Evolutionary conservation across 2,888 invertebrate species (phyloP).

Genomic region (Drosophila histrio): DNA sequence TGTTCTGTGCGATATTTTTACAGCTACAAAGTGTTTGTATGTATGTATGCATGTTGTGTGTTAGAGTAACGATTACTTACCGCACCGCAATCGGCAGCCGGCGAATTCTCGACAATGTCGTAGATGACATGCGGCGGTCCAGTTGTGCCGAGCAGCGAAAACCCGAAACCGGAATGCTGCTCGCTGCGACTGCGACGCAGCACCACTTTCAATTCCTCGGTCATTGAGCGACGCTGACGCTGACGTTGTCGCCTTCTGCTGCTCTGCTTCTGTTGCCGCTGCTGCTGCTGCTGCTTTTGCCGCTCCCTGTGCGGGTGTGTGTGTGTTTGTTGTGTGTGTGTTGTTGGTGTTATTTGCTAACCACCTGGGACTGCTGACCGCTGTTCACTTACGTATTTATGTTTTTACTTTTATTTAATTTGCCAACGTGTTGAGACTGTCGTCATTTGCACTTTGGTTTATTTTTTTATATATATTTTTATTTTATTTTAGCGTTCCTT

Average conservation of each 20-base stretch:
- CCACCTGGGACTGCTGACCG: constrained; percentile 59
- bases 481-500: constrained; percentile 31
- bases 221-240: constrained; percentile 82
- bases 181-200: constrained; percentile 94
- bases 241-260: constrained; percentile 39
- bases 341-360: constrained; percentile 39
- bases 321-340: constrained; percentile 21
- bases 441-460: constrained; percentile 61
- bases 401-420: constrained; percentile 49
- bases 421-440: constrained; percentile 48
- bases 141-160: constrained; percentile 95
- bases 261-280: constrained; percentile 9
- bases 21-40: constrained; percentile 12
- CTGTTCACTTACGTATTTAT: constrained; percentile 44
- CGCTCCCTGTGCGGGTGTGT: constrained; percentile 53
- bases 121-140: constrained; percentile 97
- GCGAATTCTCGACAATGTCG: constrained; percentile 96
- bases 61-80: constrained; percentile 71
- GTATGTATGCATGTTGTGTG: not conserved
- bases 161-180: constrained; percentile 93
- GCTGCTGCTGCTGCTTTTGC: constrained; percentile 31
- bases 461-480: constrained; percentile 20
- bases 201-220: constrained; percentile 95
- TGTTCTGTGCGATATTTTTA: constrained; percentile 15
- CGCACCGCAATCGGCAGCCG: constrained; percentile 92